Evolutionary conservation across 2,888 invertebrate genomes (phyloP).

Genomic region (Himalopsyche kuldschensis): DNA sequence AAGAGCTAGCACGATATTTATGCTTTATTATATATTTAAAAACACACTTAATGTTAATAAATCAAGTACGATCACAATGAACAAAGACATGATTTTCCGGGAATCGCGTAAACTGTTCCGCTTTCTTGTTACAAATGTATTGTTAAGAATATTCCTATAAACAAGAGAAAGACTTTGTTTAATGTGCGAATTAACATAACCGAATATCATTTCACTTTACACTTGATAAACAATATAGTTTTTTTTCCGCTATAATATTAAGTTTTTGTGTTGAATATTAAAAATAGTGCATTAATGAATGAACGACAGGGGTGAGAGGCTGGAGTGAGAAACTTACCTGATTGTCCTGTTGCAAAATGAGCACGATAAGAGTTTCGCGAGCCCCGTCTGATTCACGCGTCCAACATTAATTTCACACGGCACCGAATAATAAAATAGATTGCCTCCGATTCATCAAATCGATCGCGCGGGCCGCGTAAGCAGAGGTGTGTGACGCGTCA

Average conservation of each 20-base stretch:
- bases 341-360: neutral
- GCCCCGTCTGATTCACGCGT: neutral
- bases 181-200: neutral
- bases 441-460: neutral
- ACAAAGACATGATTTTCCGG: neutral
- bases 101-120: neutral
- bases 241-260: too few species aligned
- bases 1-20: neutral
- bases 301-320: neutral
- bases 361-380: neutral
- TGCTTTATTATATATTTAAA: neutral
- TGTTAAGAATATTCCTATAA: neutral
- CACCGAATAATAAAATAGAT: conserved; percentile 1
- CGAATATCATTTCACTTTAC: neutral
- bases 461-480: neutral
- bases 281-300: neutral
- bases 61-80: neutral
- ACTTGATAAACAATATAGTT: too few species aligned
- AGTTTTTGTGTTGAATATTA: too few species aligned
- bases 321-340: neutral
- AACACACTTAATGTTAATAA: neutral
- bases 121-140: neutral
- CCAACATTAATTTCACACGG: neutral
- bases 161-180: neutral
- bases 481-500: neutral